Conservation (phyloP, 64 coral and sea anemone species). For the Pocillopora damicornis region DNA sequence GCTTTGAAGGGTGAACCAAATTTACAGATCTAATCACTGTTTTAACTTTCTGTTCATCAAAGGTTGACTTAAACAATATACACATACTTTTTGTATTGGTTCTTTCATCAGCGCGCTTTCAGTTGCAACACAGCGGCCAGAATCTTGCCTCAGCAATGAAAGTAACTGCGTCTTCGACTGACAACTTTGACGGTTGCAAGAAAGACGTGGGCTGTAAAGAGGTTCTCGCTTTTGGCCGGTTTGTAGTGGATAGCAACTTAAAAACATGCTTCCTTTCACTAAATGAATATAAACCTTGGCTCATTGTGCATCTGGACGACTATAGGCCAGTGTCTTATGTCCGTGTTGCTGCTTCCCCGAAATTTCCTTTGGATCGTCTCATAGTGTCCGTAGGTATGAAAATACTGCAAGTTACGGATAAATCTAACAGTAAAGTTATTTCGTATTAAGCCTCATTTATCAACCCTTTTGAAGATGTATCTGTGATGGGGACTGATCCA, state of each 20-base stretch:
- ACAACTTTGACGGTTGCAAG: slow-evolving; percentile 1
- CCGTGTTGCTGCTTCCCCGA: neutral
- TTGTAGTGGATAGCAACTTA: neutral
- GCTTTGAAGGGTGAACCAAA: no score
- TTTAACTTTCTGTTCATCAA: no score
- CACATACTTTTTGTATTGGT: neutral
- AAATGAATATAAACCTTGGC: neutral
- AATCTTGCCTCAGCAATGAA: neutral
- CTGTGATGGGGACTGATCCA: no score
- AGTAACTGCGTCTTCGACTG: neutral
- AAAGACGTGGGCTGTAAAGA: neutral
- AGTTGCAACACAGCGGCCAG: neutral
- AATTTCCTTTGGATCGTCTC: neutral
- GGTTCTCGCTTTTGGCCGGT: neutral
- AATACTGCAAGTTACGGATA: neutral
- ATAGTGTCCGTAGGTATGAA: neutral
- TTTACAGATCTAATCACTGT: no score
- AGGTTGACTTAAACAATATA: no score
- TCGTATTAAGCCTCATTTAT: no score
- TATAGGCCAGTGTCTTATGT: neutral
- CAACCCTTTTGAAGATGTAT: no score
- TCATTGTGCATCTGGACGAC: neutral
- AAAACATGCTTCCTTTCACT: neutral
- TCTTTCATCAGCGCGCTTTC: neutral
- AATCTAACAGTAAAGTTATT: no score